These are phyloP conservation scores for Seriola quinqueradiata DNA, from an alignment of 2,113 vertebrate species.

Conservation along the genomic window DNA sequence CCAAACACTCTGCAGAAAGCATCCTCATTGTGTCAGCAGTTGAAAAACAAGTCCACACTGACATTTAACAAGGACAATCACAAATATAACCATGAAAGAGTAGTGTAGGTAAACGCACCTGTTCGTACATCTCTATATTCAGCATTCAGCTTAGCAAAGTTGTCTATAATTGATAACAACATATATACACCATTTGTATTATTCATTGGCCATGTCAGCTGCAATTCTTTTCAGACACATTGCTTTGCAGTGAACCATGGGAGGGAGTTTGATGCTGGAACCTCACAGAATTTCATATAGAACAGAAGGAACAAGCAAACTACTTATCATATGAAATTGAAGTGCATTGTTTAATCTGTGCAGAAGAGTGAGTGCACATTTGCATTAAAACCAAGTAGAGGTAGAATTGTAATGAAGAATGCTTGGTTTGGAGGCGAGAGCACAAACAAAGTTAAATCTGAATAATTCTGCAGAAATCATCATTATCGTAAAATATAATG, in stretches of 20 bases:
- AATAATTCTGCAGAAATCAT: neutral
- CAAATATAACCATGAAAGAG: conserved; percentile 15
- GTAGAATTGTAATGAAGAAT: neutral
- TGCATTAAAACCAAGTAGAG: conserved; percentile 4
- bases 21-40: neutral
- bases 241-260: conserved; percentile 21
- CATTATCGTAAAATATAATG: neutral
- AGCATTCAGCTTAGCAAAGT: conserved; percentile 19
- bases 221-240: conserved; percentile 45
- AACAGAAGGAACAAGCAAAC: conserved; percentile 26
- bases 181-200: conserved; percentile 69
- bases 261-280: neutral
- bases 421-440: neutral
- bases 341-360: conserved; percentile 29
- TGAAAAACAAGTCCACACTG: neutral
- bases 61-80: neutral
- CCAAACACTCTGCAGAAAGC: neutral
- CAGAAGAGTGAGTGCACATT: conserved; percentile 17
- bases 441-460: neutral
- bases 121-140: conserved; percentile 12
- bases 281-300: conserved; percentile 3
- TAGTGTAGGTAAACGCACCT: conserved; percentile 13
- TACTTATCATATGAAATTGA: conserved; percentile 12
- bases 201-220: conserved; percentile 67
- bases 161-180: conserved; percentile 71